These are phyloP conservation scores for Conops quadrifasciatus DNA, from an alignment of 2,888 invertebrate genomes.

Conservation along the genomic window DNA sequence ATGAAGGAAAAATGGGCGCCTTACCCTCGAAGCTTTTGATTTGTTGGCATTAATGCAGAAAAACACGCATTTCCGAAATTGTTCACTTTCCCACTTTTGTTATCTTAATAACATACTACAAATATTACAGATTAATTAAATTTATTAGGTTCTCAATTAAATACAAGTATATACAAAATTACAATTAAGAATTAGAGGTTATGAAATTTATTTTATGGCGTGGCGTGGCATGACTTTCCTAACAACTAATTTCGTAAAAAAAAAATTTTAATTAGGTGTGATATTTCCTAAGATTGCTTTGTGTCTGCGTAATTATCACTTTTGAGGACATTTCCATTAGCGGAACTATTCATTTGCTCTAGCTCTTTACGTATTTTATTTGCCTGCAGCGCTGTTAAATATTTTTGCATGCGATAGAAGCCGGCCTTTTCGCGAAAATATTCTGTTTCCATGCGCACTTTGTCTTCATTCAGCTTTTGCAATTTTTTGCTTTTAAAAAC, in stretches of 20 bases:
- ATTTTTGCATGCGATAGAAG: constrained; percentile 57
- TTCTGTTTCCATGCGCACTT: constrained; percentile 53
- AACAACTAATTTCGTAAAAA: not conserved
- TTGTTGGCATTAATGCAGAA: no score
- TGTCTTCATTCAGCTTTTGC: constrained; percentile 48
- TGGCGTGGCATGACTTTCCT: not conserved
- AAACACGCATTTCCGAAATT: no score
- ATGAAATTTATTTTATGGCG: constrained; percentile 19
- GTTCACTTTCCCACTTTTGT: no score
- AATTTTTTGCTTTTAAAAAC: constrained; percentile 40
- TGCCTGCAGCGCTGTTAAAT: constrained; percentile 54
- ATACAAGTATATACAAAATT: not conserved
- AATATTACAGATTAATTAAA: no score
- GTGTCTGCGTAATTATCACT: not conserved
- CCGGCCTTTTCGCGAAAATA: constrained; percentile 56
- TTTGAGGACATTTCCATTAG: constrained; percentile 14
- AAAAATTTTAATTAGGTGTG: not conserved
- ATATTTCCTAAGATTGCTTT: not conserved
- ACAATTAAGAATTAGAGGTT: not conserved
- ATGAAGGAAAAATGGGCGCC: no score
- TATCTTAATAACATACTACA: no score
- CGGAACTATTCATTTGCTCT: constrained; percentile 38
- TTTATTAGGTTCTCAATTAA: no score
- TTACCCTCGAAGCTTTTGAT: no score
- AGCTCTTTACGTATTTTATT: constrained; percentile 47